Conservation (phyloP, 2,113 vertebrate species). For the Pagrus major region DNA sequence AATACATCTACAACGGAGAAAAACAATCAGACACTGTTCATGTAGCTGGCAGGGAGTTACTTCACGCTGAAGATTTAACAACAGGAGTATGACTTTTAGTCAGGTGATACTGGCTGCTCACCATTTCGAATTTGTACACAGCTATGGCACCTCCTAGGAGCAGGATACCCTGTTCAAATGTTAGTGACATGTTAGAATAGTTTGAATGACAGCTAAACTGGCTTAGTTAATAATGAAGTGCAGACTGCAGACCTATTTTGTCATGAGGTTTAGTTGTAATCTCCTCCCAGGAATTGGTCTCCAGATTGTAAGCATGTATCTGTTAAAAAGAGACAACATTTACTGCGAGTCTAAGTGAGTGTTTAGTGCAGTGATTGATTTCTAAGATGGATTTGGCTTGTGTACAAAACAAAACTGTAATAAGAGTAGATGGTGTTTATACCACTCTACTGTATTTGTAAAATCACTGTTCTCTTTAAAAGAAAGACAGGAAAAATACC, state of each 20-base stretch:
- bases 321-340: slow-evolving; percentile 60
- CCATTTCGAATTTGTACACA: slow-evolving; percentile 97
- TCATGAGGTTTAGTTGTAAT: slow-evolving; percentile 95
- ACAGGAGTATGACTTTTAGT: neutral
- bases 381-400: neutral
- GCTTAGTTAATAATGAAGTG: neutral
- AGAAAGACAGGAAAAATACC: neutral
- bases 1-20: slow-evolving; percentile 88
- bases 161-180: slow-evolving; percentile 91
- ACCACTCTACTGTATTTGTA: neutral
- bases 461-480: neutral
- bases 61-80: neutral
- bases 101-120: slow-evolving; percentile 68
- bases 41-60: neutral
- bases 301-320: slow-evolving; percentile 98
- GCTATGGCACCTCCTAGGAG: slow-evolving; percentile 96
- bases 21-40: neutral
- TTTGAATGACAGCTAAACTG: neutral
- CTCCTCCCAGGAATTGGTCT: slow-evolving; percentile 99
- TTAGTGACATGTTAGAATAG: neutral
- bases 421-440: neutral
- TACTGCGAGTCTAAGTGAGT: neutral
- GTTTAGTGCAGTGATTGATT: neutral
- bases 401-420: neutral
- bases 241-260: slow-evolving; percentile 89